Base-by-base conservation (phyloP, 2,888 invertebrate genomes). In the Metellina segmentata region DNA sequence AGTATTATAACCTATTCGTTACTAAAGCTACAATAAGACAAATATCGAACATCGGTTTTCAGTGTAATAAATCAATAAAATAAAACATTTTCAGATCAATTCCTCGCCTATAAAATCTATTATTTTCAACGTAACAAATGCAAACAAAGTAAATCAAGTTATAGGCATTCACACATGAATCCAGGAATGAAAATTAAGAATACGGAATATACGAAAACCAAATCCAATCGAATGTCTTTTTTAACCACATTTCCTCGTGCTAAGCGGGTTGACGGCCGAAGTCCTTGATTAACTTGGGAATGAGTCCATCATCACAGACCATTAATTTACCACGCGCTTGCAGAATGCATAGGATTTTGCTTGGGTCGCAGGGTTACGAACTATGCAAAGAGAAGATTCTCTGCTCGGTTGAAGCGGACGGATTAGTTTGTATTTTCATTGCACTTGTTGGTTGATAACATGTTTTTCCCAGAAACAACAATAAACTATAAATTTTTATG, bases 231-330 rank as follows among this genome's bases (percentile, higher is more conserved):
- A 16, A 34, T 19, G 72, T 85, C 85, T 53, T 74, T 78, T 49
- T 75, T 20, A 52, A 16, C 0, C 20, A 19, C 48, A 34, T 52
- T 53, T 53, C 20, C 48, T 16, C 72, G 85, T 74, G 85, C 75
- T 6, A 11, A 74, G 72, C 53, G 19, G 75, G 85, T 75, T 75
- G 83, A 51, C 20, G 82, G n/a, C 51, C 71, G 71, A 72, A 85
- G 61, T 61, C 85, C 85, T 85, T 85, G 85, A 52, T 75, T 51
- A 82, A 19, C 48, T 48, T 69, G 61, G 48, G 20, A 81, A 69
- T 48, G 61, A 70, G 61, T 79, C 34, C 79, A 79, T 79, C 79
- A 53, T 61, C 53, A 79, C 7, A 61, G 61, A 61, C 51, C 19
- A 34, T 79, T 79, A 53, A 79, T 79, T 79, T 61, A 34, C 34